These are phyloP conservation scores for Plagodis dolabraria DNA, from an alignment of 2,888 invertebrate genomes.

Conservation along the genomic window DNA sequence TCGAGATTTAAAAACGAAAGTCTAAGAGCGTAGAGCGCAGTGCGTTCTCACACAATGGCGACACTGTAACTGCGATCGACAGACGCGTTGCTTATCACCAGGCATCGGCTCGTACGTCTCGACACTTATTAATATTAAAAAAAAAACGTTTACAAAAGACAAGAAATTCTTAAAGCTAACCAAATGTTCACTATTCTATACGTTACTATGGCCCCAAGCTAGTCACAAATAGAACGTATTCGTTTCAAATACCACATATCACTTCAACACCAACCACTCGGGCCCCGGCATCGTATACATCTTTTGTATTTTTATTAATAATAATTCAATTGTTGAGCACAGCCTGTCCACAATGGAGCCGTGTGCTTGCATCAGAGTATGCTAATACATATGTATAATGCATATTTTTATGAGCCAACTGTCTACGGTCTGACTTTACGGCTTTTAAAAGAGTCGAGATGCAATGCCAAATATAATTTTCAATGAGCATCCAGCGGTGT, in stretches of 20 bases:
- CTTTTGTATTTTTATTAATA: conserved; percentile 23
- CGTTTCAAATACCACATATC: conserved; percentile 2
- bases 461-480: conserved; percentile 5
- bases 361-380: conserved; percentile 32
- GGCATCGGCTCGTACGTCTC: too few species aligned
- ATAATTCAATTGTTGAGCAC: conserved; percentile 30
- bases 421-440: conserved; percentile 23
- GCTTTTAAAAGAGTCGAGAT: conserved; percentile 10
- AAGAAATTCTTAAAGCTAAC: too few species aligned
- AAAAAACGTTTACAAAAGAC: too few species aligned
- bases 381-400: conserved; percentile 35
- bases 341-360: conserved; percentile 21
- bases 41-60: too few species aligned
- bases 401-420: conserved; percentile 31
- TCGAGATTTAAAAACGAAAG: too few species aligned
- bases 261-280: conserved; percentile 8
- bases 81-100: too few species aligned
- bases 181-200: too few species aligned
- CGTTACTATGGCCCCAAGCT: too few species aligned
- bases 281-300: neutral
- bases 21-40: too few species aligned
- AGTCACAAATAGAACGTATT: neutral
- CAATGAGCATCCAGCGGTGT: conserved; percentile 5
- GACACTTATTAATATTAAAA: too few species aligned
- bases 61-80: too few species aligned